A percentile compares a stretch with the other conserved stretches of the same genome.
phyloP scores from a whole-genome alignment of 2,113 vertebrate genomes.

The Pterophyllum scalare region DNA sequence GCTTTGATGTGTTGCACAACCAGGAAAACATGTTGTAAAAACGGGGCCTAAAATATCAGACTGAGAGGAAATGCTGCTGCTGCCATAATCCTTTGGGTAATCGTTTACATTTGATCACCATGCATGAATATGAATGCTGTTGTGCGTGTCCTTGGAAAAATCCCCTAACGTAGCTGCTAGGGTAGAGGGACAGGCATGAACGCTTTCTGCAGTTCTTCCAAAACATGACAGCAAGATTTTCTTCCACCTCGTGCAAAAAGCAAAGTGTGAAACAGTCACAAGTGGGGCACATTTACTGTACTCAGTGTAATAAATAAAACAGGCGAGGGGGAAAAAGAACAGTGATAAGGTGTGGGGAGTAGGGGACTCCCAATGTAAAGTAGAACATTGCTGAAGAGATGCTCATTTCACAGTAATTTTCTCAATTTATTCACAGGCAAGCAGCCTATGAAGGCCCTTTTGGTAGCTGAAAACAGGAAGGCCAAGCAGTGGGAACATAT shows the following conservation, averaged over 20 bases:
- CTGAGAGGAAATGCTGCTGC: constrained; percentile 42
- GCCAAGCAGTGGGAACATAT: constrained; percentile 15
- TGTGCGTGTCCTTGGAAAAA: constrained; percentile 67
- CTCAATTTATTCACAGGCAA: not conserved
- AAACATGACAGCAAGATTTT: constrained; percentile 31
- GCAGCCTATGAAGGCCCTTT: constrained; percentile 17
- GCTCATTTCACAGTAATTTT: not conserved
- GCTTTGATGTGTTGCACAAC: constrained; percentile 57
- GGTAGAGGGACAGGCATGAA: constrained; percentile 12
- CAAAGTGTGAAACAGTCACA: constrained; percentile 20
- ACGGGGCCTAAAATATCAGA: constrained; percentile 30
- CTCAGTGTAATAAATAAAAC: not conserved
- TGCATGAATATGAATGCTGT: constrained; percentile 65
- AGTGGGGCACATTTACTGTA: constrained; percentile 23
- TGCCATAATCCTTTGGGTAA: constrained; percentile 64
- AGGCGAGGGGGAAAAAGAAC: not conserved
- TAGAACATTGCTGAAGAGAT: constrained; percentile 48
- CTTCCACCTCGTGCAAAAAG: constrained; percentile 33
- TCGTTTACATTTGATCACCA: constrained; percentile 66
- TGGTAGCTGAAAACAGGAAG: not conserved
- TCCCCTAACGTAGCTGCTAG: constrained; percentile 27
- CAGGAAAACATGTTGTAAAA: constrained; percentile 43
- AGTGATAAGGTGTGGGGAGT: not conserved
- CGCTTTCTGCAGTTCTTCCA: constrained; percentile 34
- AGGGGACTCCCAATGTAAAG: constrained; percentile 26